These are phyloP conservation scores for Setophaga kirtlandii DNA, from an alignment of 2,113 vertebrate genomes.

Conservation along the genomic window DNA sequence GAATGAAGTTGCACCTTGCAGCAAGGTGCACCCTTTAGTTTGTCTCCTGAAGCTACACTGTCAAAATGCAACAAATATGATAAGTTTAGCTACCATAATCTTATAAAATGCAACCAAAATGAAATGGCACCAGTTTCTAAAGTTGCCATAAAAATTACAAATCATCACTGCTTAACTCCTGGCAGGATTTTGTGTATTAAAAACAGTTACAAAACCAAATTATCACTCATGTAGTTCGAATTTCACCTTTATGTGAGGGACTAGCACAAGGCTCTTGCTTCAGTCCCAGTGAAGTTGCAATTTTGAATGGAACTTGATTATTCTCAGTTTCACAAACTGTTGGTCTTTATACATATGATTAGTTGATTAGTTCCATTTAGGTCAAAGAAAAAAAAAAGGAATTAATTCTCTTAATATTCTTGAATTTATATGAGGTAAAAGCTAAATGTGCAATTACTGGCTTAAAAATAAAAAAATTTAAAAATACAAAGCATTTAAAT, in stretches of 20 bases:
- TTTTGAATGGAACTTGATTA: background rate
- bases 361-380: background rate
- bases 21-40: background rate
- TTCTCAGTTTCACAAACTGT: background rate
- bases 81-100: background rate
- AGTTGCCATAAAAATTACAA: background rate
- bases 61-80: background rate
- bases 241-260: background rate
- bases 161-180: background rate
- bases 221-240: background rate
- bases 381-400: background rate
- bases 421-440: conserved; percentile 14
- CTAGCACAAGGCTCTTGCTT: background rate
- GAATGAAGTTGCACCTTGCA: background rate
- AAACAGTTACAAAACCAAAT: background rate
- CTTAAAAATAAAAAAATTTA: background rate
- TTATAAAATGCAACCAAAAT: background rate
- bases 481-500: background rate
- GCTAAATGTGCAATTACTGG: background rate
- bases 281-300: background rate
- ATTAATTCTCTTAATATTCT: background rate
- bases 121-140: background rate
- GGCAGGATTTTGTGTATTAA: background rate
- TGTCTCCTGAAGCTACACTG: background rate
- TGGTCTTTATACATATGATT: background rate